A percentile compares a stretch with the other conserved stretches of the same genome.
Conservation (phyloP, 2,888 invertebrate genomes). For the Microctonus aethiopoides region DNA sequence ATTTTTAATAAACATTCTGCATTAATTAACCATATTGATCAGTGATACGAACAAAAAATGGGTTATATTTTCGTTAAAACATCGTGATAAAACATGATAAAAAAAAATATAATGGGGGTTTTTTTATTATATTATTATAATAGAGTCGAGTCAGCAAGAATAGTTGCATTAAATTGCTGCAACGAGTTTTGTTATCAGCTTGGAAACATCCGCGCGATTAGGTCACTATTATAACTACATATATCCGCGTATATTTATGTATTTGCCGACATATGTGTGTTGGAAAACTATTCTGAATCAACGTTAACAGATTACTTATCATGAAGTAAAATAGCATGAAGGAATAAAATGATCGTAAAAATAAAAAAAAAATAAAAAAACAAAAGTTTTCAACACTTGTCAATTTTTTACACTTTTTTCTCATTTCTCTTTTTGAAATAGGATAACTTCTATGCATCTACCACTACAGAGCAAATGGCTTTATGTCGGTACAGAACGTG, state of each 20-base stretch:
- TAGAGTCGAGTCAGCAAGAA: neutral
- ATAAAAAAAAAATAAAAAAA: neutral
- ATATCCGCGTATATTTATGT: neutral
- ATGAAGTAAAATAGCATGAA: too few species aligned
- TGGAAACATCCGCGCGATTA: slow-evolving; percentile 2
- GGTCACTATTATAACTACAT: neutral
- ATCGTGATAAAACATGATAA: neutral
- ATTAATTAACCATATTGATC: neutral
- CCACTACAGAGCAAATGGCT: slow-evolving; percentile 99
- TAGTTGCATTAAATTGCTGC: neutral
- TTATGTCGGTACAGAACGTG: slow-evolving; percentile 97
- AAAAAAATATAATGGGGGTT: neutral
- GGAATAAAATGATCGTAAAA: too few species aligned
- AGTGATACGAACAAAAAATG: neutral
- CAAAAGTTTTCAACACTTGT: neutral
- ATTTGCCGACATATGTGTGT: neutral
- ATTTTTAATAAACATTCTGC: neutral
- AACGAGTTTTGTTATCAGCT: neutral
- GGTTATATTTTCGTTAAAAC: too few species aligned
- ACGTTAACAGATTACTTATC: neutral
- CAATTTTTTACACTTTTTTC: neutral
- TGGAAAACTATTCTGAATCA: neutral
- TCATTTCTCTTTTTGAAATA: slow-evolving; percentile 63
- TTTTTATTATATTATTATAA: neutral
- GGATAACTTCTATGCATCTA: slow-evolving; percentile 94